Evolutionary conservation across 2,888 invertebrate genomes (phyloP).

Genomic region (Meganola albula): DNA sequence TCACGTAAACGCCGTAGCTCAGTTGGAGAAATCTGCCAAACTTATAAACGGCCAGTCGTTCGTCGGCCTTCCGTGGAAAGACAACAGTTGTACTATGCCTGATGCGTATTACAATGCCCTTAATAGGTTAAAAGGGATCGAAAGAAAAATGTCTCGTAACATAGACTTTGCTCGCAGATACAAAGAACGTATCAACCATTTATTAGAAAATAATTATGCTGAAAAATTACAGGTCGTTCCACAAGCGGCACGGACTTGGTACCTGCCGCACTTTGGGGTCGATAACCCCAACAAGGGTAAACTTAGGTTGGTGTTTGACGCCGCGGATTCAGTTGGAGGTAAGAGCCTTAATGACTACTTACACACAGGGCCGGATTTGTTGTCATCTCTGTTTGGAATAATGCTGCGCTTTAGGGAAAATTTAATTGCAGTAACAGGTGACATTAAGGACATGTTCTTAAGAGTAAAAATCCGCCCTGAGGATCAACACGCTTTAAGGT

Average conservation of each 20-base stretch:
- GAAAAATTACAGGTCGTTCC: slow-evolving; percentile 1
- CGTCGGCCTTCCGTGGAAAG: slow-evolving; percentile 21
- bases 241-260: slow-evolving; percentile 12
- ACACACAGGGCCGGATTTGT: slow-evolving; percentile 21
- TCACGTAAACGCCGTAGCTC: background rate
- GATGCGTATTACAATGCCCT: slow-evolving; percentile 8
- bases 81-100: slow-evolving; percentile 6
- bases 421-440: slow-evolving; percentile 18
- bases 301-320: slow-evolving; percentile 21
- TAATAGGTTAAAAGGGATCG: slow-evolving; percentile 8
- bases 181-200: slow-evolving; percentile 14
- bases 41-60: background rate
- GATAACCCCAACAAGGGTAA: slow-evolving; percentile 21
- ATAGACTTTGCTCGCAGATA: slow-evolving; percentile 9
- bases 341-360: slow-evolving; percentile 21
- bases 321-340: slow-evolving; percentile 10
- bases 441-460: too few relatives aligned
- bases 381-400: slow-evolving; percentile 31
- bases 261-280: slow-evolving; percentile 20
- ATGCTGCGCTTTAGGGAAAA: slow-evolving; percentile 38
- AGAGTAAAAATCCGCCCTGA: slow-evolving; percentile 12
- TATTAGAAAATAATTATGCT: slow-evolving; percentile 16
- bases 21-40: background rate
- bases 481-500: slow-evolving; percentile 11
- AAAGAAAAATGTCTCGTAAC: slow-evolving; percentile 9